Evolutionary conservation across 2,113 vertebrate genomes (phyloP), one percentile per base, ranked within the genome.

Genomic region (Poicephalus meyeri): DNA sequence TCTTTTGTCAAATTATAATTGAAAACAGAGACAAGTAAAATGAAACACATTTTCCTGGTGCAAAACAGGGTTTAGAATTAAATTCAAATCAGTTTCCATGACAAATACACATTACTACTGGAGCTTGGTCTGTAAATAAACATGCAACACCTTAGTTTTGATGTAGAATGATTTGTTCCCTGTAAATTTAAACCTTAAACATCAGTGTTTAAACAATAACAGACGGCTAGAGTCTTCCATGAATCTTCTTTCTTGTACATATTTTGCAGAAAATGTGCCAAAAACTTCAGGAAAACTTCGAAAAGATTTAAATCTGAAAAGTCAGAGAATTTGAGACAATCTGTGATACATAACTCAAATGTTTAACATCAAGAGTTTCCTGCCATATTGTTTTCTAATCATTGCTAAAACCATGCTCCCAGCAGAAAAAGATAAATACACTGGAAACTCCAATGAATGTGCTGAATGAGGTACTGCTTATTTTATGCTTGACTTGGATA

Each of bases 1-100:
- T 95, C 97, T 98, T 98, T 97, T 98, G 98, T 98, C 97, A 98
- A 98, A 98, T 97, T 97, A 91, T 98, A 98, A 98, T 98, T 98
- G 95, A 93, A 98, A 98, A 78, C 98, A 98, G 97, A 98, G 91
- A 88, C 17, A 2, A 94, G 96, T 97, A 96, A 98, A 98, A 98
- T 85, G 97, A 98, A 92, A 97, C 97, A 95, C 56, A 71, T 98
- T 97, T 97, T 96, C 91, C 91, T 92, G 68, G 80, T 97, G 93
- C 92, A 93, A 97, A 97, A 97, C 80, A 88, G 86, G 82, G 42
- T 65, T 92, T 95, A 81, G 84, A 95, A 92, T 97, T 94, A 95
- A 95, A 95, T 80, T 91, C 91, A 94, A 92, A 97, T 97, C 95
- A 68, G 91, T 97, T 97, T 96, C 93, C 88, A 53, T 93, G 96